phyloP scores from a whole-genome alignment of 2,888 invertebrate genomes.

The Cryptocheilus praepositus region DNA sequence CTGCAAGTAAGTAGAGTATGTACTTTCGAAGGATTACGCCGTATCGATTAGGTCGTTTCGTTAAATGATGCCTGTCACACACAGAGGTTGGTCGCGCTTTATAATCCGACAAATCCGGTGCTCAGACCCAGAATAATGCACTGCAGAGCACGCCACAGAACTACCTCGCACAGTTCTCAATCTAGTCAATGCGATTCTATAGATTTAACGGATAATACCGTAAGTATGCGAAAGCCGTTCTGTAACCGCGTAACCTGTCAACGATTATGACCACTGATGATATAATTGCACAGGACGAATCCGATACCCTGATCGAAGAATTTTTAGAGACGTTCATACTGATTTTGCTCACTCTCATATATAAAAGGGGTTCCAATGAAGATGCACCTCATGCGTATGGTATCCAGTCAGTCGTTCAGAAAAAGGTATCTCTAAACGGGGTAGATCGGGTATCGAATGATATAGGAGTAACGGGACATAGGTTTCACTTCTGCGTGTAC shows the following conservation, averaged over 20 bases:
- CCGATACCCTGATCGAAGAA: constrained; percentile 71
- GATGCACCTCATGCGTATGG: constrained; percentile 62
- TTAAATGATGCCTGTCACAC: constrained; percentile 13
- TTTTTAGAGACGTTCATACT: constrained; percentile 77
- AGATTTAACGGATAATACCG: constrained; percentile 71
- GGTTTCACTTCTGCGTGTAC: constrained; percentile 17
- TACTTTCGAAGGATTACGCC: too few relatives aligned
- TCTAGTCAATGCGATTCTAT: constrained; percentile 76
- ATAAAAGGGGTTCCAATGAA: constrained; percentile 66
- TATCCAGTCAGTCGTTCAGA: constrained; percentile 56
- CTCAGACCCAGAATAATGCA: constrained; percentile 75
- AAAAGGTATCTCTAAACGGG: constrained; percentile 53
- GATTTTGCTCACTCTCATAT: constrained; percentile 74
- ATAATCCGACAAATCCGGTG: constrained; percentile 80
- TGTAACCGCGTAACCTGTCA: background rate
- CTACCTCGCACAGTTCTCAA: constrained; percentile 74
- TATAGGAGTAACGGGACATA: constrained; percentile 5
- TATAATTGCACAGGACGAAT: constrained; percentile 67
- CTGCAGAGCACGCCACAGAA: constrained; percentile 67
- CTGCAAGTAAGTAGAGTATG: constrained; percentile 76
- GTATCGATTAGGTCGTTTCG: too few relatives aligned
- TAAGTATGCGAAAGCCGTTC: constrained; percentile 42
- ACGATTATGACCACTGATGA: constrained; percentile 6
- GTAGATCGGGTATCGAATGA: background rate
- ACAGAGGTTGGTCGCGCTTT: constrained; percentile 76